Evolutionary conservation across 2,888 invertebrate genomes (phyloP).

Genomic region (Agelastica alni): DNA sequence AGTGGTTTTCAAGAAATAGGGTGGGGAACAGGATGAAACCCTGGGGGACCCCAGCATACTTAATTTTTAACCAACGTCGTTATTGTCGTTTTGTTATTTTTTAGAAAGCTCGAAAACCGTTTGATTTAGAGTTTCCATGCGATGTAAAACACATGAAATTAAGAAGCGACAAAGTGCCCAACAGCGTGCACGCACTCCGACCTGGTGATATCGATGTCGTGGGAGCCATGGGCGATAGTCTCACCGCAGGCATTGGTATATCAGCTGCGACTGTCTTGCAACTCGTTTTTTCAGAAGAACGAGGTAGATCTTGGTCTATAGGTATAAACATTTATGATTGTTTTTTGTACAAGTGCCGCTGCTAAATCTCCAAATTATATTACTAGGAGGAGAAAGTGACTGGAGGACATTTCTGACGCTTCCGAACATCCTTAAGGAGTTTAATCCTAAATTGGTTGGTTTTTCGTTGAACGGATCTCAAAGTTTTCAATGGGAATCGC

Average conservation of each 20-base stretch:
- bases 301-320: slow-evolving; percentile 43
- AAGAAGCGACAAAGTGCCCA: slow-evolving; percentile 57
- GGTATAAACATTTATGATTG: no score
- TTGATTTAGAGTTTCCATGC: slow-evolving; percentile 59
- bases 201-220: slow-evolving; percentile 73
- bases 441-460: slow-evolving; percentile 67
- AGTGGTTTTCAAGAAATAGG: no score
- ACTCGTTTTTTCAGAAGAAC: slow-evolving; percentile 34
- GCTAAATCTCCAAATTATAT: no score
- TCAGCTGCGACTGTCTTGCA: slow-evolving; percentile 50
- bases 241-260: slow-evolving; percentile 72
- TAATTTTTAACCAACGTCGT: no score
- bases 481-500: slow-evolving; percentile 54
- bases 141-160: slow-evolving; percentile 44
- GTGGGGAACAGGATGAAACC: no score
- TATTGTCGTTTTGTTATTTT: neutral
- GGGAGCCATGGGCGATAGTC: slow-evolving; percentile 71
- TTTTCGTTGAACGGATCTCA: slow-evolving; percentile 62
- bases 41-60: no score
- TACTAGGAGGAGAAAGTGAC: slow-evolving; percentile 59
- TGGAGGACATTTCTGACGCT: slow-evolving; percentile 63
- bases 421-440: slow-evolving; percentile 66
- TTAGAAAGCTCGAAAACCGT: slow-evolving; percentile 20
- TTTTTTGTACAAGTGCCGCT: no score
- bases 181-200: slow-evolving; percentile 66